phyloP scores from a whole-genome alignment of 1,140 invertebrate species.

The Galleria mellonella region DNA sequence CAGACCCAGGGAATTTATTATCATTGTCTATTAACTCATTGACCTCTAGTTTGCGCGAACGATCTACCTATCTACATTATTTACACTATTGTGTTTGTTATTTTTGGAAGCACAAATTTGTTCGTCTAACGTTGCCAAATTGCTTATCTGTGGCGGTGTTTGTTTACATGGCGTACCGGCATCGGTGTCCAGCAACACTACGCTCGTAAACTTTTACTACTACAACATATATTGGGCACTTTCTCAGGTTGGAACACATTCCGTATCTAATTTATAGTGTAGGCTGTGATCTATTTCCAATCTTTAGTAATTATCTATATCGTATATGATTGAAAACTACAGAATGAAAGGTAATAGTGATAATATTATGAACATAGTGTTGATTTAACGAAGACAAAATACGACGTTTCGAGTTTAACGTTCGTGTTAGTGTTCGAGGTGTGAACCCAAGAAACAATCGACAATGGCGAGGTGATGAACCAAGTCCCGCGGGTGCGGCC shows the following conservation, averaged over 20 bases:
- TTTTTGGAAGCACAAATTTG: conserved; percentile 19
- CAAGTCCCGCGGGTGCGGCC: conserved; percentile 26
- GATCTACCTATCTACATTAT: conserved; percentile 4
- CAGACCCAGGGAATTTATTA: no score
- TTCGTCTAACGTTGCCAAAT: conserved; percentile 23
- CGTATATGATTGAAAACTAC: no score
- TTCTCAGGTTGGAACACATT: no score
- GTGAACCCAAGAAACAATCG: conserved; percentile 13
- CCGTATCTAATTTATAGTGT: no score
- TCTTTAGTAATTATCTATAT: no score
- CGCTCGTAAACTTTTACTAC: conserved; percentile 22
- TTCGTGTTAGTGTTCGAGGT: conserved; percentile 46
- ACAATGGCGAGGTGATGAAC: conserved; percentile 51
- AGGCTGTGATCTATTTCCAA: no score
- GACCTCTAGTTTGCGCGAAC: conserved; percentile 13
- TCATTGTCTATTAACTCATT: conserved; percentile 2
- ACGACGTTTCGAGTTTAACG: conserved; percentile 48
- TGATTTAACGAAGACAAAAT: conserved; percentile 26
- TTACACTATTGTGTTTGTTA: conserved; percentile 10
- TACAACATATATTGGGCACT: not conserved
- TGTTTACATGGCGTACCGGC: conserved; percentile 33
- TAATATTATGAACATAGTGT: not conserved
- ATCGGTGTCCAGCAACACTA: conserved; percentile 14
- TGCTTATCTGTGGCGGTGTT: conserved; percentile 34
- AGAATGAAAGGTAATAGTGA: no score